Conservation (phyloP, 2,797 vertebrate species). For the Halcyon smyrnensis region DNA sequence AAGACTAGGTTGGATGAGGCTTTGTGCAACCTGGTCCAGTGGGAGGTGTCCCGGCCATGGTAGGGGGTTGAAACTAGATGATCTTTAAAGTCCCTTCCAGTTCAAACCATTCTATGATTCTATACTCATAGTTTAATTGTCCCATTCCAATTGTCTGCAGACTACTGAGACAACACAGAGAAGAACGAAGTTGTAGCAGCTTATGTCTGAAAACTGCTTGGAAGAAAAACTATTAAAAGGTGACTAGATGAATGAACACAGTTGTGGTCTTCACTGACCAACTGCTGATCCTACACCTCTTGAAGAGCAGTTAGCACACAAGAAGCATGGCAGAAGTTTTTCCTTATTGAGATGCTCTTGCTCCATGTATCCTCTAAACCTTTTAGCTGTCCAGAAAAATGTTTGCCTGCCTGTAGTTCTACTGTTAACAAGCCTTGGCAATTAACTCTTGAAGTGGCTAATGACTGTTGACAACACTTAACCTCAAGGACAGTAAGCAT, state of each 20-base stretch:
- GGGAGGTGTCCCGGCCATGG: too few species aligned
- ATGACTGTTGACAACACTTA: neutral
- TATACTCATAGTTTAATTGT: neutral
- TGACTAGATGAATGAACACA: neutral
- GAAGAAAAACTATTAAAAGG: neutral
- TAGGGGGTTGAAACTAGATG: too few species aligned
- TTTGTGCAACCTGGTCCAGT: too few species aligned
- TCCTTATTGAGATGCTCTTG: neutral
- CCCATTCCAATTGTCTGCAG: neutral
- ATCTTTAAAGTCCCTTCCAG: too few species aligned
- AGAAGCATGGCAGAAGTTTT: fast-evolving
- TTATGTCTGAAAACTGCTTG: neutral
- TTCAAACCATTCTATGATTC: too few species aligned
- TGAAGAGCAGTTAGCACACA: neutral
- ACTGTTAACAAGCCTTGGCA: neutral
- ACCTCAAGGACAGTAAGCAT: neutral
- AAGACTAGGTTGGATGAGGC: too few species aligned
- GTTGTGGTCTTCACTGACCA: neutral
- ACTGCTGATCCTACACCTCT: neutral
- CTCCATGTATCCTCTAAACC: neutral
- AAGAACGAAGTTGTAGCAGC: neutral
- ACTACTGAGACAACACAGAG: neutral
- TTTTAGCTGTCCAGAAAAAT: neutral
- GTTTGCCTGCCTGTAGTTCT: neutral
- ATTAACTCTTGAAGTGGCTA: neutral